Base-by-base conservation (phyloP, 2,888 invertebrate species). In the Caenorhabditis virilis region DNA sequence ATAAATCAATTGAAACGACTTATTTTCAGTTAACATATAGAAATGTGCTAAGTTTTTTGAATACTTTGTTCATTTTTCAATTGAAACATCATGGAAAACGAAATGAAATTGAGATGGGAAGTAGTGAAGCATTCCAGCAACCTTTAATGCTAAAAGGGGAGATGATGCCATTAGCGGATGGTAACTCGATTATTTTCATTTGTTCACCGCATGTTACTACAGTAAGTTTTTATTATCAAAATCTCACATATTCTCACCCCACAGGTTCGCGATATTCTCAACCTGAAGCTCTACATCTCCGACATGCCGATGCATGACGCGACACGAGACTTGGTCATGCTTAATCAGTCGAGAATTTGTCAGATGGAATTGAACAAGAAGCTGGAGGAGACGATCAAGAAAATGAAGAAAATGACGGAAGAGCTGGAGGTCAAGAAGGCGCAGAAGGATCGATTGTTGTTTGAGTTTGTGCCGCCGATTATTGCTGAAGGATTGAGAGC, bases 281-380 rank as follows among this genome's bases (percentile, higher is more conserved):
- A 82, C 22, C 54, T 73, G 30, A 80, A 80, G 36, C 49, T 81
- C 15, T 81, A 64, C 66, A 68, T 81, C 26, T 74, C 72, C n/a
- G 81, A 81, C 51, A 79, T 82, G 76, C 79, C 77, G 42, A 72
- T 76, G 60, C 79, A 82, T 59, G 81, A 81, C 45, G 79, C 78
- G 2, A 82, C 78, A 1, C 41, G 81, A 35, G 81, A 81, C 59
- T 48, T 80, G 23, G 74, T 81, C 38, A 76, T 81, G 75, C 53
- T 81, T 46, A 82, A 81, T 38, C 78, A 81, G 51, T 72, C 76
- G 16, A 57, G 81, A 55, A 77, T 80, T 25, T 76, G 77, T 46
- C 81, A 80, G 47, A 75, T 78, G 70, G 77, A 82, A 48, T 54
- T 81, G 36, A 80, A 81, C 55, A 76, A 77, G 51, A 74, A 77